phyloP scores from a whole-genome alignment of 2,888 invertebrate genomes.

The Dinocampus coccinellae region DNA sequence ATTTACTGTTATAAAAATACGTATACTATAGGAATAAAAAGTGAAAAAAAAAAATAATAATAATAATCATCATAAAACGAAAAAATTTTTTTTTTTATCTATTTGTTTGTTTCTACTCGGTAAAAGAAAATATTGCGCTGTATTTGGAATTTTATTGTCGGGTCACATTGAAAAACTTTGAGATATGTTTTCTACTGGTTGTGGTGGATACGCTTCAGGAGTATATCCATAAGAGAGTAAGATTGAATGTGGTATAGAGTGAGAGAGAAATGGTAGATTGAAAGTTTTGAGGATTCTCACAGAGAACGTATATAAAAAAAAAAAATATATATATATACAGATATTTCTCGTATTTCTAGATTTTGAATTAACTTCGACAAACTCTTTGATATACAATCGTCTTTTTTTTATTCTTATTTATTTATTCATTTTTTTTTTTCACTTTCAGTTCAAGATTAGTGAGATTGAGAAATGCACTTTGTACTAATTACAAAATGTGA shows the following conservation, averaged over 20 bases:
- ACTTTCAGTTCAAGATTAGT: not conserved
- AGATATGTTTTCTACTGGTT: conserved; percentile 26
- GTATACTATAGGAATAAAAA: not conserved
- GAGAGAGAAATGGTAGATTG: not conserved
- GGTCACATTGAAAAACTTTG: conserved; percentile 36
- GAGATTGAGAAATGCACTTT: not conserved
- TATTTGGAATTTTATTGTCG: conserved; percentile 29
- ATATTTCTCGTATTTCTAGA: conserved; percentile 29
- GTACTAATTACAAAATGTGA: conserved; percentile 4
- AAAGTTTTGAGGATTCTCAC: not conserved
- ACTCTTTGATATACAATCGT: not conserved
- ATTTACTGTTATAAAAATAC: conserved; percentile 1
- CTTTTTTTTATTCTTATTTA: conserved; percentile 5
- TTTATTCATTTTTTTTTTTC: conserved; percentile 7
- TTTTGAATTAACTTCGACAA: conserved; percentile 27
- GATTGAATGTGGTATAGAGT: not conserved
- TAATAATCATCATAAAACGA: too few species aligned
- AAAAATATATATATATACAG: not conserved
- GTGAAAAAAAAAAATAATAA: not conserved
- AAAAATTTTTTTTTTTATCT: conserved; percentile 3
- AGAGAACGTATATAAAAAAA: not conserved
- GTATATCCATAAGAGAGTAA: not conserved
- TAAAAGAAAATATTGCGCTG: conserved; percentile 19
- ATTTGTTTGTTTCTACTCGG: not conserved
- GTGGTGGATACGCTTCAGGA: conserved; percentile 1